Evolutionary conservation across 2,888 invertebrate genomes (phyloP).

Genomic region (Yponomeuta plumbellus): DNA sequence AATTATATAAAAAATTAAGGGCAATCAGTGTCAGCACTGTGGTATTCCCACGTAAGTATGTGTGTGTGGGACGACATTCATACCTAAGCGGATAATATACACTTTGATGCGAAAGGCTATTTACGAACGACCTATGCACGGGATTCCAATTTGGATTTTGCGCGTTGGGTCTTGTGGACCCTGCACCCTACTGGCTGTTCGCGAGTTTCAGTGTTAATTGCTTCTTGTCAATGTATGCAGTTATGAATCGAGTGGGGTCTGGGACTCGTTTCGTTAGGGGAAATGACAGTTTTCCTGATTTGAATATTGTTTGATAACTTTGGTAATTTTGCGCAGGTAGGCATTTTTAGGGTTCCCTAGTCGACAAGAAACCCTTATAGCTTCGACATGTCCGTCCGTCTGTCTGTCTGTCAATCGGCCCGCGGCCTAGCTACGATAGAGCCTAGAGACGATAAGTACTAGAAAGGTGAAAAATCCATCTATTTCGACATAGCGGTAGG

Average conservation of each 20-base stretch:
- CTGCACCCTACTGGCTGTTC: constrained; percentile 14
- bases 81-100: constrained; percentile 29
- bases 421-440: too few species aligned
- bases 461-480: too few species aligned
- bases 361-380: too few species aligned
- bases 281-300: constrained; percentile 14
- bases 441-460: too few species aligned
- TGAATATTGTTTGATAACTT: constrained; percentile 10
- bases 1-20: not conserved
- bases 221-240: constrained; percentile 47
- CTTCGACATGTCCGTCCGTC: too few species aligned
- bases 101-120: constrained; percentile 31
- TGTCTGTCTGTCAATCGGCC: too few species aligned
- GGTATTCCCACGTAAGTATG: not conserved
- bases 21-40: not conserved
- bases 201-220: constrained; percentile 58
- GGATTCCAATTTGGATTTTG: constrained; percentile 59
- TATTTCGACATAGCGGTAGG: too few species aligned
- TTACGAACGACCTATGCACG: constrained; percentile 51
- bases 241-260: constrained; percentile 22
- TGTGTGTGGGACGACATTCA: not conserved
- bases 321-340: not conserved
- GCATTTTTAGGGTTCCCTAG: too few species aligned
- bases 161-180: constrained; percentile 32
- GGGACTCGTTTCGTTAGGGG: constrained; percentile 14